Conservation (phyloP, 2,888 invertebrate species). For the Lycia hirtaria region DNA sequence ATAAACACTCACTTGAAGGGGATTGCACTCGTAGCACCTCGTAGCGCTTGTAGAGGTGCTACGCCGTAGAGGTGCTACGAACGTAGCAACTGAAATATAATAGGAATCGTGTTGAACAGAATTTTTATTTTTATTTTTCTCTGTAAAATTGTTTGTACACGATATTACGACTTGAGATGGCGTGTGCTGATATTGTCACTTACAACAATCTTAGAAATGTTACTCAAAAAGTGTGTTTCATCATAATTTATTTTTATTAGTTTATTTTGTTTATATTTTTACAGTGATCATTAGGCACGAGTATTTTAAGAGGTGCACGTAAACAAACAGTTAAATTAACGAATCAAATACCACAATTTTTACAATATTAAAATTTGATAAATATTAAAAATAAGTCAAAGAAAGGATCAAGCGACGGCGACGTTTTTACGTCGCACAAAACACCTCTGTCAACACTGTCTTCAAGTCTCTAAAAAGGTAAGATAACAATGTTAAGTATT, state of each 20-base stretch:
- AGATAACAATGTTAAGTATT: slow-evolving; percentile 6
- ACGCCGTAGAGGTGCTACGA: slow-evolving; percentile 25
- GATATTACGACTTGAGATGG: slow-evolving; percentile 3
- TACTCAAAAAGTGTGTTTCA: neutral
- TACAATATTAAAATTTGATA: too few species aligned
- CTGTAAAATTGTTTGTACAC: slow-evolving; percentile 11
- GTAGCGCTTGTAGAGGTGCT: slow-evolving; percentile 24
- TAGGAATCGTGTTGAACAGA: slow-evolving; percentile 17
- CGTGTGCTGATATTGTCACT: slow-evolving; percentile 3
- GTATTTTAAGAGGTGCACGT: too few species aligned
- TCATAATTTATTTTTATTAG: too few species aligned
- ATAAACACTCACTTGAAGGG: slow-evolving; percentile 25
- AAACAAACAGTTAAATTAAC: too few species aligned
- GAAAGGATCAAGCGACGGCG: too few species aligned
- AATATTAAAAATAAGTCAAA: too few species aligned
- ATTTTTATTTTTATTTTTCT: slow-evolving; percentile 20
- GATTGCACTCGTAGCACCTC: slow-evolving; percentile 32
- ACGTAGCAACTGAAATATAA: slow-evolving; percentile 5
- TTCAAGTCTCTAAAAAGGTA: neutral
- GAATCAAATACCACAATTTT: too few species aligned
- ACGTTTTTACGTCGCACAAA: too few species aligned
- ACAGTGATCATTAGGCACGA: too few species aligned
- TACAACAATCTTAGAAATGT: neutral
- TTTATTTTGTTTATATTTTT: too few species aligned
- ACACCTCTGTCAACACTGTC: too few species aligned